phyloP scores from a whole-genome alignment of 1,140 invertebrate species.

The Eurosta solidaginis region DNA sequence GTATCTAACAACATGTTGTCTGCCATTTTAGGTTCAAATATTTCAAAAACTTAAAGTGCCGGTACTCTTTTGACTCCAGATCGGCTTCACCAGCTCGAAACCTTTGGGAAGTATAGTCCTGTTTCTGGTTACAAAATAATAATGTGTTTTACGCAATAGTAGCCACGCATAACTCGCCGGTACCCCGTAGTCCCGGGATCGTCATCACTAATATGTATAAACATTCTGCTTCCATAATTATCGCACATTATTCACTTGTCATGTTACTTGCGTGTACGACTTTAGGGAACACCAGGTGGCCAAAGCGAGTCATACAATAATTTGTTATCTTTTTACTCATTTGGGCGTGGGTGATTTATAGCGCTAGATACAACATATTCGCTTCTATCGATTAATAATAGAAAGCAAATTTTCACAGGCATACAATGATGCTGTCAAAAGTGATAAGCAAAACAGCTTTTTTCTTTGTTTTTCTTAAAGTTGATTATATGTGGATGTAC shows the following conservation, averaged over 20 bases:
- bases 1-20: no score
- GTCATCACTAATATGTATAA: neutral
- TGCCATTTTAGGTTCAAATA: no score
- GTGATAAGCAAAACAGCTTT: no score
- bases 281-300: neutral
- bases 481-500: neutral
- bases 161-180: no score
- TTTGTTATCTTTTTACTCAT: neutral
- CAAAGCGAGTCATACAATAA: neutral
- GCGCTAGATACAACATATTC: neutral
- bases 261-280: neutral
- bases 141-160: no score
- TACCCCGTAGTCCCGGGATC: no score
- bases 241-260: conserved; percentile 2
- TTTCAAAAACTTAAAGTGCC: no score
- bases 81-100: no score
- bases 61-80: no score
- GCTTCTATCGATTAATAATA: neutral
- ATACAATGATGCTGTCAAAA: neutral
- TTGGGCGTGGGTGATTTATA: neutral
- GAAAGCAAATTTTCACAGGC: neutral
- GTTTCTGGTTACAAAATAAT: no score
- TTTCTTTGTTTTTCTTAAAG: no score
- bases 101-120: no score
- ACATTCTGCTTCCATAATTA: neutral